A percentile compares a stretch with the other conserved stretches of the same genome.
Evolutionary conservation across 2,113 vertebrate genomes (phyloP).

Genomic region (Hepsetus odoe): DNA sequence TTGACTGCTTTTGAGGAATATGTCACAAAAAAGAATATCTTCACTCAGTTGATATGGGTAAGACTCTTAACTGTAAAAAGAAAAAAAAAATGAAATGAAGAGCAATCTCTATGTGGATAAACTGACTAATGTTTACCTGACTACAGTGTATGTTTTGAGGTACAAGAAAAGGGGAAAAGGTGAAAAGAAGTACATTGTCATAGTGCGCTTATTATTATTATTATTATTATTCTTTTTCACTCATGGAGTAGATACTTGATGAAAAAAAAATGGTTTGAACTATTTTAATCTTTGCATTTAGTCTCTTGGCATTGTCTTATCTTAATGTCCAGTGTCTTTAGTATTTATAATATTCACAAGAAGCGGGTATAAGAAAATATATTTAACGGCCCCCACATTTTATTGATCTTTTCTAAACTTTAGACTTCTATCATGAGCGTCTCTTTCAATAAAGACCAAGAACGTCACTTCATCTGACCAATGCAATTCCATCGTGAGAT

Average conservation of each 20-base stretch:
- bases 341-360: slow-evolving; percentile 97
- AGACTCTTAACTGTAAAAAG: slow-evolving; percentile 61
- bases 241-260: slow-evolving; percentile 85
- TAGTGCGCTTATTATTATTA: slow-evolving; percentile 67
- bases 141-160: slow-evolving; percentile 66
- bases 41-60: slow-evolving; percentile 72
- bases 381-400: slow-evolving; percentile 87
- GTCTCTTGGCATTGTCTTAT: slow-evolving; percentile 84
- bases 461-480: slow-evolving; percentile 84
- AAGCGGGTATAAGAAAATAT: slow-evolving; percentile 95
- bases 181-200: slow-evolving; percentile 71
- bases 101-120: slow-evolving; percentile 60
- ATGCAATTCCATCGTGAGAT: slow-evolving; percentile 69
- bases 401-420: slow-evolving; percentile 89
- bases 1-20: slow-evolving; percentile 80
- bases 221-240: too few relatives aligned
- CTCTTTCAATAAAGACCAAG: slow-evolving; percentile 84
- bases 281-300: slow-evolving; percentile 87
- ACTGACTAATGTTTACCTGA: slow-evolving; percentile 69
- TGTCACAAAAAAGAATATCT: slow-evolving; percentile 69
- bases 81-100: slow-evolving; percentile 54
- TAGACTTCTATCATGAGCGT: slow-evolving; percentile 88
- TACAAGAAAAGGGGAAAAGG: slow-evolving; percentile 54
- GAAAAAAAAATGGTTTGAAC: slow-evolving; percentile 82
- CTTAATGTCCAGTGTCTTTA: slow-evolving; percentile 91